Evolutionary conservation across 2,797 vertebrate species (phyloP).

Genomic region (Gallinago stenura): DNA sequence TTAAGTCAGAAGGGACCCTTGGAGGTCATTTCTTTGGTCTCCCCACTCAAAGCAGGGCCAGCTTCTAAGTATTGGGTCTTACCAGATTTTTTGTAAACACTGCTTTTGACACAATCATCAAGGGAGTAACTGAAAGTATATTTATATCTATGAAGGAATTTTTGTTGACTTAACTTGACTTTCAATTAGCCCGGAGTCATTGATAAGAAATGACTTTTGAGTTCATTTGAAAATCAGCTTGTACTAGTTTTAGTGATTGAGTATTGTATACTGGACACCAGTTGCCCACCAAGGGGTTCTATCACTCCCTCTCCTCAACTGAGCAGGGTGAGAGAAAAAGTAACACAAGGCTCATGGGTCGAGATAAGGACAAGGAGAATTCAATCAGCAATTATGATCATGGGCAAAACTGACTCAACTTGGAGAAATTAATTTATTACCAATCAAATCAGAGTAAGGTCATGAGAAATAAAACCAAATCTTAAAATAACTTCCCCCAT

Average conservation of each 20-base stretch:
- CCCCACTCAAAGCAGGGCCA: not conserved
- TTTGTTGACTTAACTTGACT: not conserved
- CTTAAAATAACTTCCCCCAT: not conserved
- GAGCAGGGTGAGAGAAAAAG: not conserved
- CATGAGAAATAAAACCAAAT: not conserved
- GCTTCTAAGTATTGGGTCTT: not conserved
- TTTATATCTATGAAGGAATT: not conserved
- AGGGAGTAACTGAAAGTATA: not conserved
- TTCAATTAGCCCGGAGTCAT: not conserved
- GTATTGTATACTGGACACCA: not conserved
- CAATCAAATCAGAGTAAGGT: not conserved
- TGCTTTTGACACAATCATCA: not conserved
- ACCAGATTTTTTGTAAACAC: not conserved
- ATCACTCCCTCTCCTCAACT: not conserved
- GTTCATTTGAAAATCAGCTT: not conserved
- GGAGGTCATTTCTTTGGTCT: not conserved
- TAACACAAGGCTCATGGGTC: not conserved
- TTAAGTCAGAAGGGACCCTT: not conserved
- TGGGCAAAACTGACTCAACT: not conserved
- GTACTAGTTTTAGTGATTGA: not conserved
- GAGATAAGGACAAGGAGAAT: not conserved
- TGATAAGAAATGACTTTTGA: not conserved
- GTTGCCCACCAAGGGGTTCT: not conserved
- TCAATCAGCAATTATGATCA: not conserved
- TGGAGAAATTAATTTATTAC: not conserved